Conservation (phyloP, 2,113 vertebrate species). For the Spea multiplicata region DNA sequence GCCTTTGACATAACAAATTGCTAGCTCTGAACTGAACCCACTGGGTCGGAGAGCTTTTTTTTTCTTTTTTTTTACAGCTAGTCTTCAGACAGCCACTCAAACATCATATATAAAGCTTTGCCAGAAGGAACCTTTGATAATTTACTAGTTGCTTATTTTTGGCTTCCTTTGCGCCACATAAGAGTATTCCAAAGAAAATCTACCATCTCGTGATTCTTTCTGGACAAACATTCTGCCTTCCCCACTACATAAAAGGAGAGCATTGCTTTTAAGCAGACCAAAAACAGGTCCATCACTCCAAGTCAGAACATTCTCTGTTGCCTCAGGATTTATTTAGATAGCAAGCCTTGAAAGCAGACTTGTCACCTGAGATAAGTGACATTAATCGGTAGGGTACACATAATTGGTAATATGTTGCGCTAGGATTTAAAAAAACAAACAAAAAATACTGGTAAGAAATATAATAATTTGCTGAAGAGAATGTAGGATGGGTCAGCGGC, state of each 20-base stretch:
- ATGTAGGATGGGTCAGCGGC: too few relatives aligned
- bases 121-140: constrained; percentile 50
- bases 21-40: constrained; percentile 45
- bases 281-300: not conserved
- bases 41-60: constrained; percentile 39
- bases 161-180: constrained; percentile 7
- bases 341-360: too few relatives aligned
- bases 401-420: too few relatives aligned
- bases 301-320: not conserved
- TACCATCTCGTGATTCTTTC: constrained; percentile 7
- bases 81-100: constrained; percentile 24
- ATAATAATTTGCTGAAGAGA: too few relatives aligned
- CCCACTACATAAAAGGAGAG: not conserved
- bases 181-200: constrained; percentile 24
- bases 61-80: constrained; percentile 9
- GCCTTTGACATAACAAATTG: constrained; percentile 54
- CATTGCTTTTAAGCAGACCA: not conserved
- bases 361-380: too few relatives aligned
- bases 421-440: too few relatives aligned
- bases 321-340: too few relatives aligned
- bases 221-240: not conserved
- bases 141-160: not conserved
- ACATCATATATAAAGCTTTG: constrained; percentile 24
- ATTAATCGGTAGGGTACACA: too few relatives aligned
- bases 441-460: too few relatives aligned